Percentiles rank a stretch among this genome's conserved stretches.
These are phyloP conservation scores for Cryptomyrus ogoouensis DNA, from an alignment of 2,113 vertebrate species.

Conservation along the genomic window DNA sequence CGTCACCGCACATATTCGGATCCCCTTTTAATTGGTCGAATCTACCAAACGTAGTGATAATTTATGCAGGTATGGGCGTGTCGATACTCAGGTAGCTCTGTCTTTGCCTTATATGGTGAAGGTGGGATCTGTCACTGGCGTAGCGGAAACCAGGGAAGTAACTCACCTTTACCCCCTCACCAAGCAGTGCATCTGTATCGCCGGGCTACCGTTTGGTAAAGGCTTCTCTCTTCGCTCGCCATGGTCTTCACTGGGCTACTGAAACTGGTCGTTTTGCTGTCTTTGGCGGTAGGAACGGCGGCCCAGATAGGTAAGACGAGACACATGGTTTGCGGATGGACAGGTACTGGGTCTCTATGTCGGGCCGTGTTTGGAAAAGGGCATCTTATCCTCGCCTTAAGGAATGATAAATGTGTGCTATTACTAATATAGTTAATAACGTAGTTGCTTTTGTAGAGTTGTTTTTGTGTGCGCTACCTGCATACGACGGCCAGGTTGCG, in stretches of 20 bases:
- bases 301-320: background rate
- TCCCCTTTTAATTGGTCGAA: background rate
- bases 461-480: background rate
- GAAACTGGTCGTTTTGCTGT: background rate
- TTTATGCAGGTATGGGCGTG: background rate
- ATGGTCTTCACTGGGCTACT: background rate
- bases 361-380: background rate
- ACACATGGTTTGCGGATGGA: background rate
- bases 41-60: background rate
- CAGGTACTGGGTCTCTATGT: background rate
- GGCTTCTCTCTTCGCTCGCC: background rate
- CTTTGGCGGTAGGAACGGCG: background rate
- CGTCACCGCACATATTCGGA: background rate
- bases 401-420: background rate
- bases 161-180: background rate
- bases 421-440: background rate
- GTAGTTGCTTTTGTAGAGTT: background rate
- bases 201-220: background rate
- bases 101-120: constrained; percentile 5
- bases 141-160: background rate
- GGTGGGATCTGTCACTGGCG: background rate
- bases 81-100: background rate
- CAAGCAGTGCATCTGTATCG: background rate
- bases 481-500: background rate
- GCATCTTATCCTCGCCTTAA: background rate